Evolutionary conservation across 2,888 invertebrate genomes (phyloP), one percentile per base, ranked within the genome.

Genomic region (Euplagia quadripunctaria): DNA sequence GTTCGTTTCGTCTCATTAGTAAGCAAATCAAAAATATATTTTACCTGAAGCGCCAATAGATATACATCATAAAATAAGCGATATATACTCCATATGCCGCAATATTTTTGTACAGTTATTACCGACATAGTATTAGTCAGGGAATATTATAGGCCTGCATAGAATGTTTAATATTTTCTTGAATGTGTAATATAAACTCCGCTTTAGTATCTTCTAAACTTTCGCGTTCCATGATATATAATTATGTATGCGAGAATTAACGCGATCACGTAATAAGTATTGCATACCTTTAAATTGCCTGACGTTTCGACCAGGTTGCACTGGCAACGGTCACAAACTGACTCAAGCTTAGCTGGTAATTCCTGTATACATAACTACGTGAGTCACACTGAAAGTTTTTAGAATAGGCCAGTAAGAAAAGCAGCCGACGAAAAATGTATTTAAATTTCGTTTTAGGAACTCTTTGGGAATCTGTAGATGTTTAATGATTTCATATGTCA

Each of bases 51-150:
- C 7, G 12, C 58, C 65, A 66, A 58, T 2, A 49, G 9, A 66
- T 46, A 55, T 46, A 46, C 4, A 8, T 49, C n/a, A 7, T 58
- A 31, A 31, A n/a, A 52, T 31, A 12, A 46, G 42, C n/a, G 65
- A 58, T 12, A 58, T 12, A 9, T 65, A 20, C 41, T 49, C 16
- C 51, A 64, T 68, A 80, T 68, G 9, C 51, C 68, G 52, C 68
- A 73, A 70, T 83, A 83, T 83, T 81, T 83, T 81, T 83, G 16
- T 81, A 81, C 52, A 75, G 49, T 52, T 73, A 75, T 52, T 17
- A 67, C 58, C 61, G 66, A 64, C 49, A 0, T 69, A 73, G 51
- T 70, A 65, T 72, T 76, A 74, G 43, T 20, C 55, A 68, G 49
- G 55, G 51, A 81, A 68, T 74, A 51, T 66, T 55, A 43, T 66